A percentile compares a stretch with the other conserved stretches of the same genome.
Conservation (phyloP, 2,113 vertebrate genomes). For the Leptosomus discolor region DNA sequence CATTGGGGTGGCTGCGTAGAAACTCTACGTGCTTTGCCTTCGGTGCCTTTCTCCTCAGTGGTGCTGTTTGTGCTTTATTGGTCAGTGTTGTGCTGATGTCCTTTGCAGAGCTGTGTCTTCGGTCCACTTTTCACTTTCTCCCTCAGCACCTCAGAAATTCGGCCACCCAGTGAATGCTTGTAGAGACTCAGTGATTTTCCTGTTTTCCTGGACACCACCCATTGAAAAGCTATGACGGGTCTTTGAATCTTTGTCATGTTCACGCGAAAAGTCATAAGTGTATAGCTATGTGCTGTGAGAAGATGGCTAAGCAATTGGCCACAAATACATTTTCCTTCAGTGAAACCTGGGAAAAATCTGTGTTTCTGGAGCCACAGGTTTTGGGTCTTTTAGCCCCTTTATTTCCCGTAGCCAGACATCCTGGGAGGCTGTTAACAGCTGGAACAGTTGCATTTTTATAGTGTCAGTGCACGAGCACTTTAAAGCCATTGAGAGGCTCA, state of each 20-base stretch:
- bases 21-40: neutral
- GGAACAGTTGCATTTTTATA: slow-evolving; percentile 31
- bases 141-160: neutral
- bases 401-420: neutral
- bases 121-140: neutral
- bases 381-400: neutral
- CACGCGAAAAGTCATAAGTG: neutral
- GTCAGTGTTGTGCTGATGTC: neutral
- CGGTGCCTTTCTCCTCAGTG: neutral
- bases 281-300: neutral
- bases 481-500: slow-evolving; percentile 27
- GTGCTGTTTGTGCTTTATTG: neutral
- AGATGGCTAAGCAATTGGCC: neutral
- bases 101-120: neutral
- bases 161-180: neutral
- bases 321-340: neutral
- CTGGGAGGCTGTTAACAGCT: neutral
- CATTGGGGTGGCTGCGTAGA: neutral
- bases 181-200: neutral
- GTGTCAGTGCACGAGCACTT: neutral
- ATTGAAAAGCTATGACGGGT: neutral
- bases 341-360: neutral
- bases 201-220: neutral
- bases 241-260: neutral
- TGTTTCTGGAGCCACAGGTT: neutral